These are phyloP conservation scores for Podilymbus podiceps DNA, from an alignment of 2,113 vertebrate species.

Conservation along the genomic window DNA sequence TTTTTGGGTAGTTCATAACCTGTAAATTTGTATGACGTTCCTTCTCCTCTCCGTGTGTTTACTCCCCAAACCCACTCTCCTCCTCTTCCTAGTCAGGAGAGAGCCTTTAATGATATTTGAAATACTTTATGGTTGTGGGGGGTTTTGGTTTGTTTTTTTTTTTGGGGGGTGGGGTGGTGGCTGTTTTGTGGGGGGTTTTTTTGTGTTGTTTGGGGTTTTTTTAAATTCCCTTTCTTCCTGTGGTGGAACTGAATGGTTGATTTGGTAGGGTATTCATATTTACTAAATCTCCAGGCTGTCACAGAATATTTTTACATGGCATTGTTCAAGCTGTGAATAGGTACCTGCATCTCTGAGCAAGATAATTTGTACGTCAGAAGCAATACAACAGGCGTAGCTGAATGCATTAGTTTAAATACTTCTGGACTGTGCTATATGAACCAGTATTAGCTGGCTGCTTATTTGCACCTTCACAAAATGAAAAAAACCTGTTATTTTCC, in stretches of 20 bases:
- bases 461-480: background rate
- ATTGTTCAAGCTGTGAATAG: constrained; percentile 11
- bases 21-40: rapidly evolving
- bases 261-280: background rate
- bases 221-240: too few species aligned
- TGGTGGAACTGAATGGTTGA: background rate
- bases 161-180: too few species aligned
- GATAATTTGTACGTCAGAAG: background rate
- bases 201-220: too few species aligned
- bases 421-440: background rate
- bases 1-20: background rate
- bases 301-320: background rate
- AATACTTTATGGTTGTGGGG: background rate
- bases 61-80: background rate
- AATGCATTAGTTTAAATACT: background rate
- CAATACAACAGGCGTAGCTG: background rate
- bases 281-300: background rate
- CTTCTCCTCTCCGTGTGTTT: background rate
- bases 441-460: background rate
- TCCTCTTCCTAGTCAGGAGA: background rate
- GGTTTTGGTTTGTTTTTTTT: too few species aligned
- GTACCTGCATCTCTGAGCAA: background rate
- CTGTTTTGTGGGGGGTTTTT: too few species aligned
- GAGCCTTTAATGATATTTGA: background rate
- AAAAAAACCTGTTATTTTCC: background rate